phyloP scores from a whole-genome alignment of 2,888 invertebrate genomes.

The Meta bourneti region DNA sequence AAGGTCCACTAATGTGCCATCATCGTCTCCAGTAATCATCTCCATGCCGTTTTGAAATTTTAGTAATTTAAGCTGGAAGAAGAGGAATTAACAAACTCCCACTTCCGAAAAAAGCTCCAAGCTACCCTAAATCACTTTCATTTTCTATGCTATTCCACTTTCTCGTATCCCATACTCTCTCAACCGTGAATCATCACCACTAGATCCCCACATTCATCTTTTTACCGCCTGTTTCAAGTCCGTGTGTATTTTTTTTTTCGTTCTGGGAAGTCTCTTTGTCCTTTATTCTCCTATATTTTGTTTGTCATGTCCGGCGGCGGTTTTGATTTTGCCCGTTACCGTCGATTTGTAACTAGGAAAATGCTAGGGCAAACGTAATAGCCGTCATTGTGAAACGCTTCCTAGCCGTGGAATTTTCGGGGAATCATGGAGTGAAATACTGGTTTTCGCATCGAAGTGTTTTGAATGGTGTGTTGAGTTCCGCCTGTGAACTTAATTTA shows the following conservation, averaged over 20 bases:
- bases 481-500: not conserved
- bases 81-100: not conserved
- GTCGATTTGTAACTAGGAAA: not conserved
- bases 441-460: not conserved
- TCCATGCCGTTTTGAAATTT: too few species aligned
- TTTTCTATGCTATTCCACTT: not conserved
- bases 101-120: not conserved
- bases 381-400: not conserved
- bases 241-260: slow-evolving; percentile 1
- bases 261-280: slow-evolving; percentile 18
- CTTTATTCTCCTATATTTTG: not conserved
- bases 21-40: too few species aligned
- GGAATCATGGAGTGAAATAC: not conserved
- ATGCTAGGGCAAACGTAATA: not conserved
- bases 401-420: not conserved
- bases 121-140: not conserved
- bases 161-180: not conserved
- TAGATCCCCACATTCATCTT: slow-evolving; percentile 19
- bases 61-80: too few species aligned
- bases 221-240: not conserved
- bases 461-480: not conserved
- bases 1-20: too few species aligned
- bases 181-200: slow-evolving; percentile 35
- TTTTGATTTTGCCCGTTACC: not conserved
- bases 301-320: not conserved